A percentile compares a stretch with the other conserved stretches of the same genome.
phyloP scores from a whole-genome alignment of 2,797 vertebrate genomes.

The Taeniopygia guttata region DNA sequence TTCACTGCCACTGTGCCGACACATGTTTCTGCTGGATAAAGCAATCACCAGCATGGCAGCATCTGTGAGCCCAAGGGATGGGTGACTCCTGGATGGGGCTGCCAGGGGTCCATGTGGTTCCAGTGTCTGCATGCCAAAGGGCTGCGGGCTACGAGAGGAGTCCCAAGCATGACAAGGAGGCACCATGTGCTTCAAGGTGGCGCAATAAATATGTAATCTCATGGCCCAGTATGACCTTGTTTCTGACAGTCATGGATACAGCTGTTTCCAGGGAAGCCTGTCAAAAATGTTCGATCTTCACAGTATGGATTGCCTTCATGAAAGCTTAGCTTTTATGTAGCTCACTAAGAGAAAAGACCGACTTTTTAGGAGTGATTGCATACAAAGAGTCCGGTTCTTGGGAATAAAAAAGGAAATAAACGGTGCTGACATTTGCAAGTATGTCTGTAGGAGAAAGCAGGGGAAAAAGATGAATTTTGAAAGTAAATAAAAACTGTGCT shows the following conservation, averaged over 20 bases:
- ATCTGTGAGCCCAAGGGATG: neutral
- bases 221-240: neutral
- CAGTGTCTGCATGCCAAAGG: neutral
- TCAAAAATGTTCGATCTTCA: neutral
- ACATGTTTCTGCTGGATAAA: accelerated
- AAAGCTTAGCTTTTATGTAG: neutral
- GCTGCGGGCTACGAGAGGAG: neutral
- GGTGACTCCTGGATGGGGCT: neutral
- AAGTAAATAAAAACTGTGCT: neutral
- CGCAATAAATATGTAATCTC: neutral
- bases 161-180: too few relatives aligned
- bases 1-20: neutral
- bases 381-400: neutral
- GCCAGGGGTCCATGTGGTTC: accelerated
- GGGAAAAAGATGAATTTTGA: neutral
- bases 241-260: neutral
- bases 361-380: neutral
- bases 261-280: neutral
- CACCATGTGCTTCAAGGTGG: neutral
- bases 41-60: neutral
- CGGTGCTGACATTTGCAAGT: neutral
- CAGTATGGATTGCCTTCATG: neutral
- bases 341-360: neutral
- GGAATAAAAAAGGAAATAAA: neutral
- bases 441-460: neutral